A percentile compares a stretch with the other conserved stretches of the same genome.
phyloP scores from a whole-genome alignment of 2,113 vertebrate genomes.

The Nestor notabilis region DNA sequence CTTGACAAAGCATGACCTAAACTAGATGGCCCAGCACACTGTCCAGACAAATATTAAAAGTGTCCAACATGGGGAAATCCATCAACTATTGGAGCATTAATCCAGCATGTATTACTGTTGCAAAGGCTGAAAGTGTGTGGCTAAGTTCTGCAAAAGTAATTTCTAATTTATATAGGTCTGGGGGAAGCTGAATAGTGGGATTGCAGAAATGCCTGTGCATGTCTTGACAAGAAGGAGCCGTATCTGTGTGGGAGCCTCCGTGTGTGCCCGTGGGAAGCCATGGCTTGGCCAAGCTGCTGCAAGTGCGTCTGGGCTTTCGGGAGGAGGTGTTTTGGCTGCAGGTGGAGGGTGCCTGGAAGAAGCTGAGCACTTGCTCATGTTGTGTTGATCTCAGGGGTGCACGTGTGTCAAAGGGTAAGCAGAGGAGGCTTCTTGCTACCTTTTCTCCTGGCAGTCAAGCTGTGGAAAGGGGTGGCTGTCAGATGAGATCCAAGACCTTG shows the following conservation, averaged over 20 bases:
- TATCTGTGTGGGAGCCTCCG: background rate
- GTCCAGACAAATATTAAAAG: background rate
- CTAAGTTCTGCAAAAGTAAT: background rate
- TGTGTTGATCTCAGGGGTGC: background rate
- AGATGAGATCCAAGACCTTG: background rate
- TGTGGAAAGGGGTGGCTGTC: background rate
- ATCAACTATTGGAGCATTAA: background rate
- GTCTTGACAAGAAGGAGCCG: background rate
- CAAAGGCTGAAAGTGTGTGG: background rate
- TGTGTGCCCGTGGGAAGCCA: fast-evolving
- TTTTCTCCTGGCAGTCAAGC: background rate
- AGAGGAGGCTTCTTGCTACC: background rate
- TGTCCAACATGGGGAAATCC: background rate
- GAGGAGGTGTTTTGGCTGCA: fast-evolving
- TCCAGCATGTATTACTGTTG: background rate
- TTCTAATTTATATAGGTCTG: background rate
- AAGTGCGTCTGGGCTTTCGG: background rate
- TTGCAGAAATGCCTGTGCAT: background rate
- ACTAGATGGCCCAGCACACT: background rate
- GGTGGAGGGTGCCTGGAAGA: background rate
- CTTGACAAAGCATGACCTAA: background rate
- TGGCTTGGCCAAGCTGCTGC: background rate
- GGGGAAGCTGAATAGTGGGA: background rate
- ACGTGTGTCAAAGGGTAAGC: background rate
- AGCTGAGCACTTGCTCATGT: background rate